These are phyloP conservation scores for Lophius americanus DNA, from an alignment of 2,797 vertebrate species.

Conservation along the genomic window DNA sequence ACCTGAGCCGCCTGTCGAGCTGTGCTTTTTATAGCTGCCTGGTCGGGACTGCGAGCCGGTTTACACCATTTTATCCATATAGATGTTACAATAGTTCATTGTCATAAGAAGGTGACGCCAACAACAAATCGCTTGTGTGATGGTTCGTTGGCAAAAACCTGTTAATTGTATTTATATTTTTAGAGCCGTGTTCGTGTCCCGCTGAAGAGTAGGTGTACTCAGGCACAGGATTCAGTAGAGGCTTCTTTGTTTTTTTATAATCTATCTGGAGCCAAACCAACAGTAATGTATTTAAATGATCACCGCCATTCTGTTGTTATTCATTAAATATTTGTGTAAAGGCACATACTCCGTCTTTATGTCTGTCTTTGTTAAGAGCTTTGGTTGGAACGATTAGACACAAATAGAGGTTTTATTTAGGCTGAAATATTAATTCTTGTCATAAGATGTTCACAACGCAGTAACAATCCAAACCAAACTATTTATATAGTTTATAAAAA, in stretches of 20 bases:
- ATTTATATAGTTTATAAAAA: too few species aligned
- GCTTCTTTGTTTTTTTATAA: slow-evolving; percentile 83
- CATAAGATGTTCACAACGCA: not conserved
- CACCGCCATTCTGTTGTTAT: slow-evolving; percentile 93
- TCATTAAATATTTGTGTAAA: slow-evolving; percentile 97
- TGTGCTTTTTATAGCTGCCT: slow-evolving; percentile 38
- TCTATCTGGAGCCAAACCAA: slow-evolving; percentile 56
- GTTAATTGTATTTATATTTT: slow-evolving; percentile 72
- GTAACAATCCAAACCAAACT: too few species aligned
- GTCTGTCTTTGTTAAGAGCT: slow-evolving; percentile 18
- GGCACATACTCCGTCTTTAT: slow-evolving; percentile 53
- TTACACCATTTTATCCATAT: slow-evolving; percentile 61
- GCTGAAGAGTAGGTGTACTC: slow-evolving; percentile 69
- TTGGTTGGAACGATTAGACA: slow-evolving; percentile 5
- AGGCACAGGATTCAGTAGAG: slow-evolving; percentile 68
- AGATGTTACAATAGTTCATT: slow-evolving; percentile 62
- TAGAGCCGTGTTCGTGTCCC: slow-evolving; percentile 69
- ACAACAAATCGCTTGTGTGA: slow-evolving; percentile 52
- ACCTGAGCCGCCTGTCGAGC: slow-evolving; percentile 60
- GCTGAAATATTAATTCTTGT: slow-evolving; percentile 10
- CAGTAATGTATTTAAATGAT: slow-evolving; percentile 83
- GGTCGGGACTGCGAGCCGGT: slow-evolving; percentile 40
- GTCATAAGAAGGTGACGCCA: slow-evolving; percentile 52
- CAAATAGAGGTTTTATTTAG: slow-evolving; percentile 11
- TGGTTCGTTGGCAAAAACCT: slow-evolving; percentile 72